These are phyloP conservation scores for Fukomys damarensis DNA, from an alignment of 2,113 vertebrate species.

Conservation along the genomic window DNA sequence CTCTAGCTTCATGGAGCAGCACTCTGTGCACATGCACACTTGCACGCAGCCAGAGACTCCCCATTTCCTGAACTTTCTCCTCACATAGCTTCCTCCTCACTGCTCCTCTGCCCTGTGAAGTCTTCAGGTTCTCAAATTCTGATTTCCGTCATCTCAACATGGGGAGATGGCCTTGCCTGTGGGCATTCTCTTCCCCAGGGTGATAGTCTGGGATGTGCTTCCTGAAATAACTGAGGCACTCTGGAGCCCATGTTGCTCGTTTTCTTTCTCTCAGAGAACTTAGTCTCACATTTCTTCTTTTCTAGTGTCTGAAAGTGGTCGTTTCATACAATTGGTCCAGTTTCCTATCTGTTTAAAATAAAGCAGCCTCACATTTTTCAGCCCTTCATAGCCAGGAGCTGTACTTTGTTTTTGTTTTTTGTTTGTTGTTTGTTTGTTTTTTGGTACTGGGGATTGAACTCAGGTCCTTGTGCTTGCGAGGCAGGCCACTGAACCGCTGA, in stretches of 20 bases:
- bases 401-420: too few relatives aligned
- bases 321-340: neutral
- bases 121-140: neutral
- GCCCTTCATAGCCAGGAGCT: neutral
- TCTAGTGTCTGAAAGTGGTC: neutral
- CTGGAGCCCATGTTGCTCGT: neutral
- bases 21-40: neutral
- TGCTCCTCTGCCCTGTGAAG: too few relatives aligned
- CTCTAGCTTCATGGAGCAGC: neutral
- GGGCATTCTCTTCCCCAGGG: neutral
- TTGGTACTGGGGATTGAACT: too few relatives aligned
- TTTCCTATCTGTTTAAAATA: neutral
- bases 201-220: neutral
- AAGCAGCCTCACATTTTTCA: neutral
- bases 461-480: too few relatives aligned
- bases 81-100: neutral
- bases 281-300: rapidly evolving
- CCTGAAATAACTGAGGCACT: neutral
- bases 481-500: too few relatives aligned
- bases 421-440: too few relatives aligned
- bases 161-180: rapidly evolving
- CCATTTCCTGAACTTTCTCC: neutral
- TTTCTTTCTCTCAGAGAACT: neutral
- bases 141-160: neutral
- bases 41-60: too few relatives aligned